phyloP scores from a whole-genome alignment of 53 echinoderm and acorn worm genomes.

The Henricia sp. region DNA sequence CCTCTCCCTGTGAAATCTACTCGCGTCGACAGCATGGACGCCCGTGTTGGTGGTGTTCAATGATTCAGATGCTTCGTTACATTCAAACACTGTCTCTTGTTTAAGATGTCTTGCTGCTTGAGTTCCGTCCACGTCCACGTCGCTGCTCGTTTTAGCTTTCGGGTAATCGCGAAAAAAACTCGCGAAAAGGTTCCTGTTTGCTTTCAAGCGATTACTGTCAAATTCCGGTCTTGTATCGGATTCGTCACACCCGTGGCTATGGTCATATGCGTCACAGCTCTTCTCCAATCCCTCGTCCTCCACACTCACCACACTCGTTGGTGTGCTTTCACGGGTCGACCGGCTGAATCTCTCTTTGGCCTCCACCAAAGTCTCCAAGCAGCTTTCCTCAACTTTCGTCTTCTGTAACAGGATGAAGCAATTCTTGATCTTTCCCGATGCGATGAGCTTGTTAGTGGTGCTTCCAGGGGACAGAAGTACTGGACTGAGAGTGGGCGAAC shows the following conservation, averaged over 20 bases:
- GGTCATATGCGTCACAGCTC: too few species aligned
- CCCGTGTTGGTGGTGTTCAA: background rate
- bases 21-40: background rate
- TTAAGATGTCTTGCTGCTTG: background rate
- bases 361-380: background rate
- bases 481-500: slow-evolving; percentile 20
- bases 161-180: slow-evolving; percentile 17
- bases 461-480: slow-evolving; percentile 48
- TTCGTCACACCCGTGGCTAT: background rate
- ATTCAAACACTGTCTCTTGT: too few species aligned
- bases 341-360: background rate
- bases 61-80: background rate
- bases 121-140: background rate
- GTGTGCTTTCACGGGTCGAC: background rate
- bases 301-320: background rate
- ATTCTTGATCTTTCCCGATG: slow-evolving; percentile 47
- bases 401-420: slow-evolving; percentile 52
- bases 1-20: background rate
- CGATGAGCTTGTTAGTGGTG: slow-evolving; percentile 54
- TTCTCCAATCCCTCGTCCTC: background rate
- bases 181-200: slow-evolving; percentile 27
- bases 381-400: background rate
- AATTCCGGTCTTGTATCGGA: background rate
- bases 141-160: background rate
- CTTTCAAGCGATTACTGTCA: background rate